Evolutionary conservation across 2,888 invertebrate species (phyloP), one percentile per base, ranked within the genome.

Genomic region (Lydus trimaculatus): DNA sequence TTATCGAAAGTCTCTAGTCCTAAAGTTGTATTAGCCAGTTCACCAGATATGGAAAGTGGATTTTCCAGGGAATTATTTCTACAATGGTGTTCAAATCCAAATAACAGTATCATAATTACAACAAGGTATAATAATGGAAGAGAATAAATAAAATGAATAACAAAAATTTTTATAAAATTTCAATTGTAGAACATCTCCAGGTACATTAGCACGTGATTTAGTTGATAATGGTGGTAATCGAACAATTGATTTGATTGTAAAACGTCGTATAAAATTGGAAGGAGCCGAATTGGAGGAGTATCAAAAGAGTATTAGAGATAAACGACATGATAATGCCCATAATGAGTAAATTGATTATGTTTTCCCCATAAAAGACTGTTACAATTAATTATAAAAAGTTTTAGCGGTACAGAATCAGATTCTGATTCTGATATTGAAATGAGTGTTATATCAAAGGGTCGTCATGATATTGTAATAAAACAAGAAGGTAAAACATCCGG

Each of bases 31-130:
- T 86, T 99, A 66, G 97, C 98, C 0, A 98, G 98, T 80, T 94
- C 93, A 73, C 94, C 97, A 0, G 99, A 99, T 83, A 90, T 99
- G 87, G 98, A 99, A 85, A 91, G 93, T 74, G 99, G 99, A 0
- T 99, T 95, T 85, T 93, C 98, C 0, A 87, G 99, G 65, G 99
- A 99, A 80, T 87, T 99, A 28, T 99, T 99, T 84, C 86, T 97
- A 2, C 92, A 94, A 79, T 99, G 99, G 98, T 95, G 97, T 65
- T 90, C 92, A 0, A 94, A 96, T 86, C 88, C 94, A 1, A 94
- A 94, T 82, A 99, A 99, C 83, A 95, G 96, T 81, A 94, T 99
- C 73, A 96, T 99, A 72, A 87, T 99, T 65, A 99, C 99, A 0
- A 92, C 94, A 81, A 87, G 92, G 93, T 87, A 87, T 84, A 58